phyloP scores from a whole-genome alignment of 2,797 vertebrate species.

The Notolabrus celidotus region DNA sequence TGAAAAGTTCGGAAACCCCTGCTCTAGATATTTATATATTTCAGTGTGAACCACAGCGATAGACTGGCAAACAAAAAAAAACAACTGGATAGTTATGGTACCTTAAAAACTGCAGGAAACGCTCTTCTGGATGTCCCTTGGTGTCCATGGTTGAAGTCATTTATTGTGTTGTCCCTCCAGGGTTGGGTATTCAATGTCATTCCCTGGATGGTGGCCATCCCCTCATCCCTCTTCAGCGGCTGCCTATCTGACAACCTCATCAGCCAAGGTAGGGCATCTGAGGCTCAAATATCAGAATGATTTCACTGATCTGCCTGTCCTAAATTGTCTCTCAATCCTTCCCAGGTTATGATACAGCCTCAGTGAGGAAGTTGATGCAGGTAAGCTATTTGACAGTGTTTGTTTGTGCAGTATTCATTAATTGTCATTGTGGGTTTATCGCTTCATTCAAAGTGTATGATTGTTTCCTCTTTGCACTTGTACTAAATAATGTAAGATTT shows the following conservation, averaged over 20 bases:
- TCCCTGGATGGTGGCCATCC: slow-evolving; percentile 96
- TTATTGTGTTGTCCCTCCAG: slow-evolving; percentile 73
- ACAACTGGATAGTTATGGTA: not conserved
- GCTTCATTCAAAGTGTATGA: slow-evolving; percentile 1
- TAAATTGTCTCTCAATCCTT: slow-evolving; percentile 21
- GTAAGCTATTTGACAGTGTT: slow-evolving; percentile 72
- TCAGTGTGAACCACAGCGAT: not conserved
- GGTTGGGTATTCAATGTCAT: slow-evolving; percentile 98
- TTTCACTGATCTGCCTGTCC: not conserved
- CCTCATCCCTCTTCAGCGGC: slow-evolving; percentile 91
- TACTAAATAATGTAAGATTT: slow-evolving; percentile 4
- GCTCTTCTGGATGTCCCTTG: not conserved
- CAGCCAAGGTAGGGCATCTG: slow-evolving; percentile 84
- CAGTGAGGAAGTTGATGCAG: slow-evolving; percentile 96
- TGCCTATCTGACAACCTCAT: slow-evolving; percentile 94
- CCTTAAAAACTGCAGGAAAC: not conserved
- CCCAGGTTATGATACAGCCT: slow-evolving; percentile 91
- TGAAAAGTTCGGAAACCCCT: too few species aligned
- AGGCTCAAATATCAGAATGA: not conserved
- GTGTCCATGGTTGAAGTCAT: slow-evolving; percentile 8
- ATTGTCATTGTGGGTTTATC: slow-evolving; percentile 9
- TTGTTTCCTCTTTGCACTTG: slow-evolving; percentile 7
- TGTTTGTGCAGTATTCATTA: slow-evolving; percentile 18
- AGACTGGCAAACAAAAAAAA: not conserved
- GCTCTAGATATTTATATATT: not conserved